These are phyloP conservation scores for Fukomys damarensis DNA, from an alignment of 2,113 vertebrate species.

Conservation along the genomic window DNA sequence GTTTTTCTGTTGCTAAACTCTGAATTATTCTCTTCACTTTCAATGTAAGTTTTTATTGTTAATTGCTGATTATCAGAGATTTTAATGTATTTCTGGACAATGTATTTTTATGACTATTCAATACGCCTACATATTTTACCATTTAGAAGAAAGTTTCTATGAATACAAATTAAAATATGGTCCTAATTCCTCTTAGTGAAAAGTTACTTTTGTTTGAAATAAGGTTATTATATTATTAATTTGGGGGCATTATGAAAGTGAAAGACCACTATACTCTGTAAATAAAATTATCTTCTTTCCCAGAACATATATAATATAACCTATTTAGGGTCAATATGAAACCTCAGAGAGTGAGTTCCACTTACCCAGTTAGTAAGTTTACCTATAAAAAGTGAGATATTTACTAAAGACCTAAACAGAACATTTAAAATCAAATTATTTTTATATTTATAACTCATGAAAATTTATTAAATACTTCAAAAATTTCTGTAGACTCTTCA, in stretches of 20 bases:
- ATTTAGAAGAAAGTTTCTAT: not conserved
- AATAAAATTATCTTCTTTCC: not conserved
- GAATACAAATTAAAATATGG: conserved; percentile 9
- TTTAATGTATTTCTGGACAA: not conserved
- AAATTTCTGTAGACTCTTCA: not conserved
- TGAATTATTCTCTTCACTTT: not conserved
- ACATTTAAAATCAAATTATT: not conserved
- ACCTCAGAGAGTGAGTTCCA: not conserved
- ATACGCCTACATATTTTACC: not conserved
- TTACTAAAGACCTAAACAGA: not conserved
- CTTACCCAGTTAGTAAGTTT: not conserved
- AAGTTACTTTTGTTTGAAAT: not conserved
- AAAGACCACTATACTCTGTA: not conserved
- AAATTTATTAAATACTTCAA: conserved; percentile 25
- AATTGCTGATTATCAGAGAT: not conserved
- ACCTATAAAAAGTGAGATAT: not conserved
- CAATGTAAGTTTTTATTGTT: not conserved
- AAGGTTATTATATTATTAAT: not conserved
- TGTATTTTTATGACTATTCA: not conserved
- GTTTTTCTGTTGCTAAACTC: not conserved
- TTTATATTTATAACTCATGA: not conserved
- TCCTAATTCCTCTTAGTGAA: not conserved
- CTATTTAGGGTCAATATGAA: not conserved
- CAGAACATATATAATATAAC: not conserved
- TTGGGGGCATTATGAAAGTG: not conserved